phyloP scores from a whole-genome alignment of 2,888 invertebrate species.

The Criorhina ranunculi region DNA sequence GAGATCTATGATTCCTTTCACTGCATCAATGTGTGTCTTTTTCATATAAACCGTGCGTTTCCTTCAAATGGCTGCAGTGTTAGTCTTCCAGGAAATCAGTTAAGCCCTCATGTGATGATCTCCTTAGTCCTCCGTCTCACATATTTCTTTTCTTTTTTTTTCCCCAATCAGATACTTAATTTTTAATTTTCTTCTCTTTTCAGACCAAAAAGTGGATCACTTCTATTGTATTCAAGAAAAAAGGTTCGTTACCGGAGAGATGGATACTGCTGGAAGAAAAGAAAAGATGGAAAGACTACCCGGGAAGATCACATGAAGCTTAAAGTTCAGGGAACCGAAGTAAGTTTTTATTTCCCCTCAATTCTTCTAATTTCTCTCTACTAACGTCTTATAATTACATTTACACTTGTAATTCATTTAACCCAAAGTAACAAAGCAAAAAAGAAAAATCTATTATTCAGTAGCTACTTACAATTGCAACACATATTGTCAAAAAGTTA shows the following conservation, averaged over 20 bases:
- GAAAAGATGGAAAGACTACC: constrained; percentile 98
- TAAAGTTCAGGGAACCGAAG: constrained; percentile 98
- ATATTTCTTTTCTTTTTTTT: too few relatives aligned
- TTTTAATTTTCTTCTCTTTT: constrained; percentile 79
- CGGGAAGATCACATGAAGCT: constrained; percentile 99
- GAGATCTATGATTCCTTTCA: too few relatives aligned
- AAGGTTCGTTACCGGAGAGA: constrained; percentile 97
- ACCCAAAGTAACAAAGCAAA: constrained; percentile 33
- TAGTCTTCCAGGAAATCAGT: too few relatives aligned
- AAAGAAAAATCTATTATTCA: constrained; percentile 50
- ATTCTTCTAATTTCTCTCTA: too few relatives aligned
- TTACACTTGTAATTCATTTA: constrained; percentile 55
- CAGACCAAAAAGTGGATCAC: constrained; percentile 98
- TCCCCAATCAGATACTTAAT: not conserved
- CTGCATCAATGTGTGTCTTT: too few relatives aligned
- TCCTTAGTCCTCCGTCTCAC: too few relatives aligned
- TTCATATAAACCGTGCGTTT: too few relatives aligned
- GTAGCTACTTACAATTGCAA: constrained; percentile 66
- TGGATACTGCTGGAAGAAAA: constrained; percentile 99
- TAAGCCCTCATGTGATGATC: too few relatives aligned
- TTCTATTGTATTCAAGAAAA: constrained; percentile 98
- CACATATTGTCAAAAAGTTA: constrained; percentile 65
- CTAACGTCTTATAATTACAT: constrained; percentile 10
- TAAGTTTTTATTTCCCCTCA: constrained; percentile 83
- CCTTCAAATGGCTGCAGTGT: too few relatives aligned